A percentile compares a stretch with the other conserved stretches of the same genome.
Evolutionary conservation across 1,140 invertebrate species (phyloP).

Genomic region (Drosophila albomicans): DNA sequence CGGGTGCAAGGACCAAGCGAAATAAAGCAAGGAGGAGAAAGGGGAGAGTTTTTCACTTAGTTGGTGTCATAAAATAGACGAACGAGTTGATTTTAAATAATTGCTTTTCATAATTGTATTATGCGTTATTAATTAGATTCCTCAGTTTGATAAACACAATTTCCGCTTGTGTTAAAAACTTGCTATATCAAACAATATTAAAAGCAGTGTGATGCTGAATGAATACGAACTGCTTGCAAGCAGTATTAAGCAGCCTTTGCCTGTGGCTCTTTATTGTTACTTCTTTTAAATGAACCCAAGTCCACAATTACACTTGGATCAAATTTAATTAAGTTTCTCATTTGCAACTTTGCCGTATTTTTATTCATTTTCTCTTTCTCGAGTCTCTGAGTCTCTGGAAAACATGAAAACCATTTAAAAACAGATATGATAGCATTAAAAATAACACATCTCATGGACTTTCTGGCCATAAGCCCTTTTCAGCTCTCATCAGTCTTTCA

Average conservation of each 20-base stretch:
- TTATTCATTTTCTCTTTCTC: neutral
- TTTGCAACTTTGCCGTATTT: neutral
- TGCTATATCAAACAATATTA: neutral
- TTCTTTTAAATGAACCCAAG: neutral
- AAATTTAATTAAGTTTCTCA: constrained; percentile 16
- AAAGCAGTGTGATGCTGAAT: neutral
- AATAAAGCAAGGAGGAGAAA: neutral
- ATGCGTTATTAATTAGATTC: constrained; percentile 49
- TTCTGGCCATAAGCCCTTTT: constrained; percentile 34
- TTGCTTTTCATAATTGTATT: constrained; percentile 46
- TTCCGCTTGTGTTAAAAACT: constrained; percentile 19
- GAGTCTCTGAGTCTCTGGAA: neutral
- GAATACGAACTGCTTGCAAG: constrained; percentile 2
- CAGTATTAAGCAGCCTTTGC: neutral
- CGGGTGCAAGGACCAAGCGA: constrained; percentile 20
- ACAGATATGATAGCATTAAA: constrained; percentile 43
- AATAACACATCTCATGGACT: constrained; percentile 29
- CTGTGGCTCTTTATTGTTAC: neutral
- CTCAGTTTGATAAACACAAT: constrained; percentile 27
- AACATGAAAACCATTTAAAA: constrained; percentile 32
- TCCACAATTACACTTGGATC: neutral
- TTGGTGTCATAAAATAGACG: constrained; percentile 26
- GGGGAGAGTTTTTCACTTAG: constrained; percentile 41
- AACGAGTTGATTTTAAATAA: constrained; percentile 35
- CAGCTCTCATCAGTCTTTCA: constrained; percentile 18